These are phyloP conservation scores for Leptinotarsa tumamoca DNA, from an alignment of 2,888 invertebrate genomes.

Conservation along the genomic window DNA sequence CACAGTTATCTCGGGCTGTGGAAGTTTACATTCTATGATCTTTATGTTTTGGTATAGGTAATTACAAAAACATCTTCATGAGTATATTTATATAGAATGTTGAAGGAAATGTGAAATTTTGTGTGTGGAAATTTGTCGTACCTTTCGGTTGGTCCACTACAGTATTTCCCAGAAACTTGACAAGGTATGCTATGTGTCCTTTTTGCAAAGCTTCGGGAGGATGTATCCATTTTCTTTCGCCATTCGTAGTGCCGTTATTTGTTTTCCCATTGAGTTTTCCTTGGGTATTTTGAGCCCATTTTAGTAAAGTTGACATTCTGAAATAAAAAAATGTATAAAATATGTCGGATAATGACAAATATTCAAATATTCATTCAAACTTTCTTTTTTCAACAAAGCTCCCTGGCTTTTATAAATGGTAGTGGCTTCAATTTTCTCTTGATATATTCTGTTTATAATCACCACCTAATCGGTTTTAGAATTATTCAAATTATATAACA, in stretches of 20 bases:
- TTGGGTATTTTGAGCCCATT: slow-evolving; percentile 67
- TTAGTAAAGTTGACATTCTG: slow-evolving; percentile 66
- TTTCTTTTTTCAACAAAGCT: no score
- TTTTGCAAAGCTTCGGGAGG: slow-evolving; percentile 92
- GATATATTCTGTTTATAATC: no score
- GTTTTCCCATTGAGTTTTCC: slow-evolving; percentile 62
- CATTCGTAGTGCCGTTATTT: slow-evolving; percentile 60
- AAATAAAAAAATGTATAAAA: slow-evolving; percentile 28
- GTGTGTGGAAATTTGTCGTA: slow-evolving; percentile 37
- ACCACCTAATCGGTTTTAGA: no score
- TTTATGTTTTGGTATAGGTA: no score
- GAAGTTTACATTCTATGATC: not conserved
- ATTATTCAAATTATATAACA: no score
- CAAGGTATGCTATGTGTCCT: slow-evolving; percentile 96
- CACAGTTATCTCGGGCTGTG: no score
- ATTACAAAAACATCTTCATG: no score
- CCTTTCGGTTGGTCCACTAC: slow-evolving; percentile 96
- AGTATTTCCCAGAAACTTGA: slow-evolving; percentile 96
- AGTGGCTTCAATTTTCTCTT: no score
- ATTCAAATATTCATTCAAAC: no score
- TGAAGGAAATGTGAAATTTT: not conserved
- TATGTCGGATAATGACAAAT: not conserved
- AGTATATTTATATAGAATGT: no score
- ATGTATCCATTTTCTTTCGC: slow-evolving; percentile 86
- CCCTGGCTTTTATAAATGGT: no score